Base-by-base conservation (phyloP, 2,113 vertebrate species). In the Halcyon malimbica region DNA sequence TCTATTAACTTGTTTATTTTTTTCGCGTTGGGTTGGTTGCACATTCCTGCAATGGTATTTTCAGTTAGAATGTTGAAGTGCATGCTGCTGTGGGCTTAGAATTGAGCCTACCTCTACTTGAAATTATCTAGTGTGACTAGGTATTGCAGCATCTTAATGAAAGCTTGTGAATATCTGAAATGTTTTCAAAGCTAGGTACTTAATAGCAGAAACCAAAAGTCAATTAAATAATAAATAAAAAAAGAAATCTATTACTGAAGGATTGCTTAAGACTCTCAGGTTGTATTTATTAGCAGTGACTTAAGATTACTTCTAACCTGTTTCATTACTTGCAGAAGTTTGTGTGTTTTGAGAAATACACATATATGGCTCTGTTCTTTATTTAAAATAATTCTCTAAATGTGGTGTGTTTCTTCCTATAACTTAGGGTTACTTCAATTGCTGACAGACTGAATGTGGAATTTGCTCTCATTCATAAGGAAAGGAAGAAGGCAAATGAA, bases 391-490 rank as follows among this genome's bases (percentile, higher is more conserved):
- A 4, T 79, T 51, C 17, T 81, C 65, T 77, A 53, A 96, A 78
- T 13, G 4, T 88, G 16, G 2, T 76, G 13, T 75, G 5, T 91
- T 80, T 78, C 39, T 86, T 67, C 50, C 35, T 35, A 12, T 20
- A 69, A 69, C 20, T 33, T 97, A 99, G 99, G 59, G 99, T 99
- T 83, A 99, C 99, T 17, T 99, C 99, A 44, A 99, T 99, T 63
- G 99, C 99, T 1, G 99, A 99, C 97, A 98, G 99, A 41, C 95
- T 99, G 76, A 99, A 99, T 59, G 99, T 99, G 97, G 99, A 99
- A 68, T 99, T 99, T 88, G 99, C 99, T 39, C 98, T 99, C 93
- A 99, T 99, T 97, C 99, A 99, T 97, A 99, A 99, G 81, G 99
- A 99, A 95, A 98, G 99, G 90, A 99, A 99, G 97, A 99, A 99